Percentiles rank a stretch among this genome's conserved stretches.
These are phyloP conservation scores for Myotis vivesi DNA, from an alignment of 2,797 vertebrate species.

Conservation along the genomic window DNA sequence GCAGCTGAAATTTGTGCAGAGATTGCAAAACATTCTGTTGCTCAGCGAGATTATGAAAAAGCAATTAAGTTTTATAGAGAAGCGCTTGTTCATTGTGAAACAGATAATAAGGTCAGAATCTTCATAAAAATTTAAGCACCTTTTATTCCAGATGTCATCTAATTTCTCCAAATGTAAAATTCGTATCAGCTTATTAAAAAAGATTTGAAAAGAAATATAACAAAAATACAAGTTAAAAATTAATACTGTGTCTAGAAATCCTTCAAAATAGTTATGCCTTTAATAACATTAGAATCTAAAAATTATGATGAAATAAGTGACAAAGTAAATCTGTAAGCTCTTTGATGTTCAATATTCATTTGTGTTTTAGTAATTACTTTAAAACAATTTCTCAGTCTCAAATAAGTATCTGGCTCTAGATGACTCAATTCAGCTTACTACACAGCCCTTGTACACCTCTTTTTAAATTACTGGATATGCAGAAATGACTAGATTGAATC, in stretches of 20 bases:
- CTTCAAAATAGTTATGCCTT: not conserved
- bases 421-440: not conserved
- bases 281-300: not conserved
- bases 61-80: constrained; percentile 99
- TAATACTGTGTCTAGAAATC: not conserved
- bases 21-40: constrained; percentile 95
- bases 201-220: constrained; percentile 27
- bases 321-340: not conserved
- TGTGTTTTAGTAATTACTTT: constrained; percentile 25
- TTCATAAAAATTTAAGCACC: constrained; percentile 20
- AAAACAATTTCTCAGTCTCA: not conserved
- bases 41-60: constrained; percentile 95
- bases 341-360: not conserved
- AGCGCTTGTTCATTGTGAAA: constrained; percentile 98
- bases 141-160: constrained; percentile 58
- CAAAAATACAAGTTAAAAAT: not conserved
- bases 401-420: not conserved
- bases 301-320: not conserved
- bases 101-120: constrained; percentile 94
- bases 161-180: constrained; percentile 30
- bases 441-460: not conserved
- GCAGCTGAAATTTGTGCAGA: constrained; percentile 97
- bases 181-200: constrained; percentile 38
- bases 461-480: not conserved
- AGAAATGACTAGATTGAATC: not conserved